These are phyloP conservation scores for Enteromius afrohamiltoni DNA, from an alignment of 2,797 vertebrate species.

Conservation along the genomic window DNA sequence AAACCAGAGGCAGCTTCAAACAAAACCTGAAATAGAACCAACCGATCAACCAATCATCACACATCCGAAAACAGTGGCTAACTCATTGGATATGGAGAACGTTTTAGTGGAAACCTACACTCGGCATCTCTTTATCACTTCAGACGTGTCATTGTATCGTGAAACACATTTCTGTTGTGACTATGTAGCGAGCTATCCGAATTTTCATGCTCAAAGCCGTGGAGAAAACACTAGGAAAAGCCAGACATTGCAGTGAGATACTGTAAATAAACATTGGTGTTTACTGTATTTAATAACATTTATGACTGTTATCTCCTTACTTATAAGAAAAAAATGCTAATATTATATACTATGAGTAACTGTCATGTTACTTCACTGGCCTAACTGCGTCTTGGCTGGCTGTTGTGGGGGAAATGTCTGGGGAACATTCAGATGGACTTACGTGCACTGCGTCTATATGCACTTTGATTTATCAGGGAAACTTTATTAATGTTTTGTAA, in stretches of 20 bases:
- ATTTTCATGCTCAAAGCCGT: conserved; percentile 80
- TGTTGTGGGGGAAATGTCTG: conserved; percentile 69
- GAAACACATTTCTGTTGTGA: conserved; percentile 94
- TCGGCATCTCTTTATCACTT: conserved; percentile 79
- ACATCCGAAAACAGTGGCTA: conserved; percentile 28
- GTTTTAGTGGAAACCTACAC: conserved; percentile 66
- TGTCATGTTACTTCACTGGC: conserved; percentile 90
- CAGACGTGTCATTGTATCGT: conserved; percentile 92
- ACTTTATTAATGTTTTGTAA: conserved; percentile 99
- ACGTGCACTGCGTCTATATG: conserved; percentile 97
- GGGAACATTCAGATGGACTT: conserved; percentile 87
- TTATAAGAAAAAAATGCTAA: conserved; percentile 82
- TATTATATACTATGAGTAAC: conserved; percentile 88
- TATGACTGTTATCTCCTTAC: conserved; percentile 96
- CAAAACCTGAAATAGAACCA: conserved; percentile 79
- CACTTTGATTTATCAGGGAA: conserved; percentile 99
- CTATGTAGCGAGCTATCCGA: conserved; percentile 88
- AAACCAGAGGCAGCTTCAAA: conserved; percentile 85
- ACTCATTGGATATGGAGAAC: conserved; percentile 66
- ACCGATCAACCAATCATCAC: conserved; percentile 51
- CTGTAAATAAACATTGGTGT: conserved; percentile 97
- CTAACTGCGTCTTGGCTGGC: conserved; percentile 84
- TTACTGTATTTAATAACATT: conserved; percentile 94
- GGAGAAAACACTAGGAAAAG: conserved; percentile 75
- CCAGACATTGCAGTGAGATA: conserved; percentile 91